phyloP scores from a whole-genome alignment of 2,113 vertebrate genomes.

The Planiliza haematocheilus region DNA sequence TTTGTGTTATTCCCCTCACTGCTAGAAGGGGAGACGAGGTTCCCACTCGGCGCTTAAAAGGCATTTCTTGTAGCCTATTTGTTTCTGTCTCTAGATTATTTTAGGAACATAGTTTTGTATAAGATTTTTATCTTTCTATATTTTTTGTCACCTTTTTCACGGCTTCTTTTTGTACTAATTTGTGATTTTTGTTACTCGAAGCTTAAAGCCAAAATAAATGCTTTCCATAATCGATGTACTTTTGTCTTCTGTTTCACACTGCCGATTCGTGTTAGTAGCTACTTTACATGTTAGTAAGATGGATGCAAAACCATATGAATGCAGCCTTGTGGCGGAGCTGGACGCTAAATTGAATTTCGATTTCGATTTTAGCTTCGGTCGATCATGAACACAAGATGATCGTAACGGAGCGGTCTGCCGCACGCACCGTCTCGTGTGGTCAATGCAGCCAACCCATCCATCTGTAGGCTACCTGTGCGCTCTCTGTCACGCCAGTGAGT shows the following conservation, averaged over 20 bases:
- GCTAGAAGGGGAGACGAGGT: no score
- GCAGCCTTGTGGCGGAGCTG: conserved; percentile 24
- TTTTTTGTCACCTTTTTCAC: conserved; percentile 21
- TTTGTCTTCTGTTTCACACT: conserved; percentile 2
- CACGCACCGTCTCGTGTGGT: no score
- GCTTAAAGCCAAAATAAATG: conserved; percentile 57
- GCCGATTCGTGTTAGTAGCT: not conserved
- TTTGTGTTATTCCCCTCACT: no score
- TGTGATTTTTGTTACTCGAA: conserved; percentile 34
- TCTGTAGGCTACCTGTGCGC: no score
- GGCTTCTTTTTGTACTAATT: conserved; percentile 54
- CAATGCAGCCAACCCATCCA: no score
- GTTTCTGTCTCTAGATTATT: conserved; percentile 22
- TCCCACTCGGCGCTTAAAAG: not conserved
- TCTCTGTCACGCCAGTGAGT: no score
- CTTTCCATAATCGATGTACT: not conserved
- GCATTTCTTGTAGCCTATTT: conserved; percentile 49
- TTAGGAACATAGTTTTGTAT: conserved; percentile 56
- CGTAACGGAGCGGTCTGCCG: no score
- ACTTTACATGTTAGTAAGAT: conserved; percentile 38
- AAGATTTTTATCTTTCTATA: conserved; percentile 58
- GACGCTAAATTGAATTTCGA: no score
- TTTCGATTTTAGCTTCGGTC: no score
- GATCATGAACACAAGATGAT: no score
- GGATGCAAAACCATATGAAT: conserved; percentile 43